Base-by-base conservation (phyloP, 2,888 invertebrate genomes). In the Tinea pellionella region DNA sequence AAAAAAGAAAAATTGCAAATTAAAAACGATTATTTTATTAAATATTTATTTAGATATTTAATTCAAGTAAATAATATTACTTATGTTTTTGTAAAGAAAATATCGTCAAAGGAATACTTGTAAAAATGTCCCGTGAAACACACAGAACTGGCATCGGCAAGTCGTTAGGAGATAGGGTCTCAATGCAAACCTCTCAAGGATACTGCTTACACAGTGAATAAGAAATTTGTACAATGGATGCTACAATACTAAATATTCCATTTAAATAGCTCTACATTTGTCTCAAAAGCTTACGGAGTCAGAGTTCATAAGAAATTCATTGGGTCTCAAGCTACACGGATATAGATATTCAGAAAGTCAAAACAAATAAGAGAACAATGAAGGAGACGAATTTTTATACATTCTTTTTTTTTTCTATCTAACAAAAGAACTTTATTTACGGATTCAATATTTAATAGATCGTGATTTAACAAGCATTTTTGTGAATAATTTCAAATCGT, bases 261-360 rank as follows among this genome's bases (percentile, higher is more conserved):
- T 81, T 76, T 76, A 77, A 79, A 80, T 77, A 74, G 77, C 78
- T 72, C 74, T 72, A 79, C 79, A 78, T 81, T 82, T 80, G 77
- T 78, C 76, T 77, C 73, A 72, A 78, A 80, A 79, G 79, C 77
- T 74, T 78, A 77, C 70, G 62, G 71, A 74, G 71, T 65, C 64
- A 65, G 66, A 65, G 65, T 68, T 80, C 77, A 82, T 83, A 80
- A 80, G 72, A 72, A 78, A 81, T 82, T 79, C 77, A 82, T 78
- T 73, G 72, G 76, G 76, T 77, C 76, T 69, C 72, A 61, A 59
- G 59, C 13, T 65, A 66, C 65, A 65, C 64, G 68, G 68, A 70
- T 73, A 69, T 72, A 71, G 71, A 68, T 71, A 73, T 69, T 67
- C 69, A 64, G 67, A 67, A 63, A 59, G 63, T 64, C 64, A 65